Percentiles rank a stretch among this genome's conserved stretches.
These are phyloP conservation scores for Corvus cornix DNA, from an alignment of 2,113 vertebrate species.

Conservation along the genomic window DNA sequence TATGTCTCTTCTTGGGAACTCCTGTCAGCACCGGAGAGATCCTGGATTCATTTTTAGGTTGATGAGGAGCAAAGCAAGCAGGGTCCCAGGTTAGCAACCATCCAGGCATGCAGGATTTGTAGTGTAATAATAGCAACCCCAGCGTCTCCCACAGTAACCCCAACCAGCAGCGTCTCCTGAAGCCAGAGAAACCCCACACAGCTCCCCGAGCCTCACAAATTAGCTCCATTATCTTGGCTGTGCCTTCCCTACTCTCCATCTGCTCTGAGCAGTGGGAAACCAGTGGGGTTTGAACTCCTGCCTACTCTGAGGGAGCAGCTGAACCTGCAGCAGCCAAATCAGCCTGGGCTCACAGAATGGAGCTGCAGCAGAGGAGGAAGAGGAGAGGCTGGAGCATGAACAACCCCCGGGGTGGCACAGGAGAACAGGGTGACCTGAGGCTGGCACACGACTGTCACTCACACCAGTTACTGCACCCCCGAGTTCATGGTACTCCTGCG, in stretches of 20 bases:
- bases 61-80: background rate
- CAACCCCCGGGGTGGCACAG: accelerated
- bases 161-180: background rate
- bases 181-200: background rate
- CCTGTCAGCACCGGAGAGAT: background rate
- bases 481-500: accelerated
- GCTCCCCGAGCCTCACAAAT: background rate
- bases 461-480: accelerated
- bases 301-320: background rate
- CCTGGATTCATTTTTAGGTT: background rate
- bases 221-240: background rate
- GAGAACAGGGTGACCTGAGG: background rate
- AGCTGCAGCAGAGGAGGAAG: background rate
- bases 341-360: accelerated
- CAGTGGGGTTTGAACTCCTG: background rate
- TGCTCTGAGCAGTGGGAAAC: background rate
- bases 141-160: background rate
- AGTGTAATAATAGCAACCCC: background rate
- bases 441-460: background rate
- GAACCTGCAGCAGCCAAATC: background rate
- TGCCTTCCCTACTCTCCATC: background rate
- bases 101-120: background rate
- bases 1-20: background rate
- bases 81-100: background rate
- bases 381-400: background rate